Evolutionary conservation across 2,797 vertebrate species (phyloP).

Genomic region (Gobio occitaniae): DNA sequence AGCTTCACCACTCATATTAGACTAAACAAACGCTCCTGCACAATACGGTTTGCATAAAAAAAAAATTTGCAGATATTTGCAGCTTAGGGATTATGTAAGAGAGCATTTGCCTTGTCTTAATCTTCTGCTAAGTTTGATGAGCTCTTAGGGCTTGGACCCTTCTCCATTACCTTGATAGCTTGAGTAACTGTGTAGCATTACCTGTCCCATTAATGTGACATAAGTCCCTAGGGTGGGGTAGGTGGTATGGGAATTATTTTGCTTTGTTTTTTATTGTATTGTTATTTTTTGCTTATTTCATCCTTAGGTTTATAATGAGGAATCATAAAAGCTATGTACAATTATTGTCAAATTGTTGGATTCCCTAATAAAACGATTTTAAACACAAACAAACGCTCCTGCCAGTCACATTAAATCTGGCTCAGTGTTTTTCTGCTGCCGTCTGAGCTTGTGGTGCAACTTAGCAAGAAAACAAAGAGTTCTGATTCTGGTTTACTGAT

Average conservation of each 20-base stretch:
- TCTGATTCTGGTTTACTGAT: neutral
- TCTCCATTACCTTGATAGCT: no score
- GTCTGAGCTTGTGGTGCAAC: neutral
- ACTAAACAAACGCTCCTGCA: constrained; percentile 11
- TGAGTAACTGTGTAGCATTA: no score
- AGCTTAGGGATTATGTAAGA: neutral
- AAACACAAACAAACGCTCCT: neutral
- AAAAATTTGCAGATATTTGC: neutral
- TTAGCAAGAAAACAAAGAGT: neutral
- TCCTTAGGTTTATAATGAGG: no score
- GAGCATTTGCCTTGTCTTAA: neutral
- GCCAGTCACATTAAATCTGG: constrained; percentile 3
- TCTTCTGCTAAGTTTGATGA: neutral
- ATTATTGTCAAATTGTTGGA: no score
- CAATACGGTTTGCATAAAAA: neutral
- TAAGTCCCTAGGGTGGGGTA: no score
- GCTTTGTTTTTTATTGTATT: no score
- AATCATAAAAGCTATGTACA: no score
- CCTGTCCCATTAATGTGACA: no score
- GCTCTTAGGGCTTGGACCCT: neutral
- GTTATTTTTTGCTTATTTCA: no score
- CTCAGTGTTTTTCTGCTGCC: neutral
- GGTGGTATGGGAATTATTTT: no score
- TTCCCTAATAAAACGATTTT: no score
- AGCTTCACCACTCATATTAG: constrained; percentile 13